A percentile compares a stretch with the other conserved stretches of the same genome.
Conservation (phyloP, 2,797 vertebrate species). For the Buceros bicornis region DNA sequence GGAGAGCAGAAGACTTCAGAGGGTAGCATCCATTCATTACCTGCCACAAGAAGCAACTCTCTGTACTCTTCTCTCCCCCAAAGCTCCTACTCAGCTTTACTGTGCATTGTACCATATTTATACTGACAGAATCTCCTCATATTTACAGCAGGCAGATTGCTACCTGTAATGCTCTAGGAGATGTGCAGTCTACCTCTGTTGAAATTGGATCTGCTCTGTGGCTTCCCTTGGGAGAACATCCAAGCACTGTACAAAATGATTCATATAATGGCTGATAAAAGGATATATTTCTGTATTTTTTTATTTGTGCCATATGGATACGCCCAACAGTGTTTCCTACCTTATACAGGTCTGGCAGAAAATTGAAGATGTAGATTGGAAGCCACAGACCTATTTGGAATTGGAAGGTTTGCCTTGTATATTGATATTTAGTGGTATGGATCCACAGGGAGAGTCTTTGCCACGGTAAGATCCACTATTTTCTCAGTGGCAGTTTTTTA, state of each 20-base stretch:
- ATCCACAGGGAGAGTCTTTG: constrained; percentile 93
- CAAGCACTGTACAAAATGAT: neutral
- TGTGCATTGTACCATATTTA: neutral
- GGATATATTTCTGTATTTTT: neutral
- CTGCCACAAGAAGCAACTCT: neutral
- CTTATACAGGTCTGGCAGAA: constrained; percentile 89
- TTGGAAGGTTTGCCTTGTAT: constrained; percentile 96
- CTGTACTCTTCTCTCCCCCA: neutral
- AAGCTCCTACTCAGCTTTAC: neutral
- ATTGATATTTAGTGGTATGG: constrained; percentile 92
- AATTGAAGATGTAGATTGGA: constrained; percentile 92
- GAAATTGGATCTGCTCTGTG: neutral
- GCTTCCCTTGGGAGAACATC: neutral
- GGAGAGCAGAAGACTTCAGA: neutral
- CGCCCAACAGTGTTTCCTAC: neutral
- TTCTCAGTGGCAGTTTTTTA: neutral
- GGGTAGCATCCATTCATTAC: neutral
- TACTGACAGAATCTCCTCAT: neutral
- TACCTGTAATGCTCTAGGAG: neutral
- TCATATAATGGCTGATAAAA: neutral
- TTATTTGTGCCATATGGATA: neutral
- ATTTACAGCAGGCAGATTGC: neutral
- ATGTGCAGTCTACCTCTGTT: neutral
- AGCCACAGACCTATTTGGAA: constrained; percentile 92
- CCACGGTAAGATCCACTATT: constrained; percentile 84